These are phyloP conservation scores for Leucopsar rothschildi DNA, from an alignment of 2,113 vertebrate species.

Conservation along the genomic window DNA sequence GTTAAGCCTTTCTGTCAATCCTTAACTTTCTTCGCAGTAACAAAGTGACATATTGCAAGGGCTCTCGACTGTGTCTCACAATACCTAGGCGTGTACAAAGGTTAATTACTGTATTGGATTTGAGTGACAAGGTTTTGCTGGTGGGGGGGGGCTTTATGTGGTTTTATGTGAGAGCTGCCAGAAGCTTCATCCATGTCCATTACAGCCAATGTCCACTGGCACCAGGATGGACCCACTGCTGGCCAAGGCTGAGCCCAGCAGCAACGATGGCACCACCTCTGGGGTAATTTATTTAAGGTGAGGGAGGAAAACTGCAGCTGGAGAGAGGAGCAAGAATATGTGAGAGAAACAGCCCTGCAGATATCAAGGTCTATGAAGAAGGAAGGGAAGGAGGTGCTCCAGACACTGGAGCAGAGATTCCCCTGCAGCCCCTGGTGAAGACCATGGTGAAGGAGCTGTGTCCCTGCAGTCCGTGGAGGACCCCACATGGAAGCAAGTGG, in stretches of 20 bases:
- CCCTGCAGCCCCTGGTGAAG: background rate
- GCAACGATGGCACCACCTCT: fast-evolving
- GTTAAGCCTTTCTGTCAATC: background rate
- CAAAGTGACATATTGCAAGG: background rate
- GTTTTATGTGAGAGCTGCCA: background rate
- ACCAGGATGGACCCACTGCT: background rate
- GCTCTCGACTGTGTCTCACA: background rate
- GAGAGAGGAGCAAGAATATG: background rate
- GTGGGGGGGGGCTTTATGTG: fast-evolving
- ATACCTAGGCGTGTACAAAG: background rate
- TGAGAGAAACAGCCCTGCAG: background rate
- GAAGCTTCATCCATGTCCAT: background rate
- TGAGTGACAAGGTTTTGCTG: background rate
- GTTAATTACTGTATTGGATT: background rate
- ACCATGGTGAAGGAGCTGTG: background rate
- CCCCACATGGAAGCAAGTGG: fast-evolving
- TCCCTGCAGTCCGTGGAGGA: background rate
- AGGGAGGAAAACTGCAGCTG: too few relatives aligned
- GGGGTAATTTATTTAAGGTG: background rate
- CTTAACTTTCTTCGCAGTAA: background rate
- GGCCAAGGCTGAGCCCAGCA: background rate
- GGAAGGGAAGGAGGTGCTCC: background rate
- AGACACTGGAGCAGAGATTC: background rate
- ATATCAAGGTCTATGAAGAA: background rate
- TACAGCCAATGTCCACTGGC: background rate